phyloP scores from a whole-genome alignment of 2,113 vertebrate species.

The Neodon shergylaensis region DNA sequence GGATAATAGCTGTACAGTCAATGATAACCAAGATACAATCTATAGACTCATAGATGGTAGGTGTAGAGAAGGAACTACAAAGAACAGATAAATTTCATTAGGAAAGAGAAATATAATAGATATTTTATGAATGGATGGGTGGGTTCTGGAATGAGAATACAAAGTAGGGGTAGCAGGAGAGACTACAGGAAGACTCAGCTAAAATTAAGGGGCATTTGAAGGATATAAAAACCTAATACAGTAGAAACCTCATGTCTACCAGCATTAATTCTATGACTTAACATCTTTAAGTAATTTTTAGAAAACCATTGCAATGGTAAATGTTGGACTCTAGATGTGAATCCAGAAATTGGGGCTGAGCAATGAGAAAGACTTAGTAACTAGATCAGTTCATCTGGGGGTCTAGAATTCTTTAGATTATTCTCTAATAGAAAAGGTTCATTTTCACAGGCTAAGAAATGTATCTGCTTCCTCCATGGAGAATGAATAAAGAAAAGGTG shows the following conservation, averaged over 20 bases:
- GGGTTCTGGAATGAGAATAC: neutral
- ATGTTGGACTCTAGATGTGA: neutral
- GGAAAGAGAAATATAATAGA: neutral
- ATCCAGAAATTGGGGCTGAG: neutral
- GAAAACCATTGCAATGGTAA: neutral
- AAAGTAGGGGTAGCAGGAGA: accelerated
- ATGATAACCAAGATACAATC: neutral
- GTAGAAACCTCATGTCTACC: neutral
- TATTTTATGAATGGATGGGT: neutral
- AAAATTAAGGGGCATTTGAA: neutral
- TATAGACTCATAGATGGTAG: too few relatives aligned
- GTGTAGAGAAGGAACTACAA: neutral
- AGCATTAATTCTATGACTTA: neutral
- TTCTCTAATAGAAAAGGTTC: neutral
- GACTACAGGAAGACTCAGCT: too few relatives aligned
- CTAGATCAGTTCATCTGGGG: neutral
- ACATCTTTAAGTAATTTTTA: neutral
- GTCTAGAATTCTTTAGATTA: neutral
- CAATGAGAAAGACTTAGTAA: neutral
- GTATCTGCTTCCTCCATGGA: neutral
- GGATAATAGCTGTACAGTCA: too few relatives aligned
- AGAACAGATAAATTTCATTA: neutral
- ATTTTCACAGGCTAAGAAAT: neutral
- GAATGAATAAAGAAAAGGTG: neutral
- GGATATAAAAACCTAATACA: neutral